Evolutionary conservation across 2,113 vertebrate genomes (phyloP).

Genomic region (Ceyx melanurus): DNA sequence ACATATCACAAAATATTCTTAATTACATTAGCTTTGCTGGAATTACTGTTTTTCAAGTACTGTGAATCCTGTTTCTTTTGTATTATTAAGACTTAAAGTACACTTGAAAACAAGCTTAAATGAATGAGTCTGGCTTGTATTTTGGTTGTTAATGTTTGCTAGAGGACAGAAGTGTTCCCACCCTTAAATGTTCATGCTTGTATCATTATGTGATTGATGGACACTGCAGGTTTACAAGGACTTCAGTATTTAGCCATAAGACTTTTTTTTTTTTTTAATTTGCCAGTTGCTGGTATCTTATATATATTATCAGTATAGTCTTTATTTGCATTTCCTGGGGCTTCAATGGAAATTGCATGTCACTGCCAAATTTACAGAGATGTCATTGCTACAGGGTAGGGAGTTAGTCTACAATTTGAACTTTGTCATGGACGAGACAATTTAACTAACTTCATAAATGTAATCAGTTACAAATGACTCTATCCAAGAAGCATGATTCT

Average conservation of each 20-base stretch:
- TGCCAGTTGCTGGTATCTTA: background rate
- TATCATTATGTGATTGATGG: background rate
- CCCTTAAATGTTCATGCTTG: background rate
- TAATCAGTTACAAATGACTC: background rate
- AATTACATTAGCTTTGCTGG: background rate
- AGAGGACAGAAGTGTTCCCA: background rate
- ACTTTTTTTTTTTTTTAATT: no score
- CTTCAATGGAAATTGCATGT: background rate
- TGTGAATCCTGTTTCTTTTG: background rate
- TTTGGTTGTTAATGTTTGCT: slow-evolving; percentile 10
- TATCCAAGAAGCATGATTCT: background rate
- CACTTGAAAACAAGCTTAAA: background rate
- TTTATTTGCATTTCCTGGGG: background rate
- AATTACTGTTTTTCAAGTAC: background rate
- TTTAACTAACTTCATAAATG: background rate
- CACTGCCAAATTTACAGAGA: background rate
- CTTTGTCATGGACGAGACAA: background rate
- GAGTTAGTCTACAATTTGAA: background rate
- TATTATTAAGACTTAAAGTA: background rate
- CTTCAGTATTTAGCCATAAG: background rate
- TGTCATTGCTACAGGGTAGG: background rate
- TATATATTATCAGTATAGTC: background rate
- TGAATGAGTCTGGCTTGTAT: background rate
- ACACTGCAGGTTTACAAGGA: background rate
- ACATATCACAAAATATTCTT: background rate